Base-by-base conservation (phyloP, 2,113 vertebrate species). In the Hiodon alosoides region DNA sequence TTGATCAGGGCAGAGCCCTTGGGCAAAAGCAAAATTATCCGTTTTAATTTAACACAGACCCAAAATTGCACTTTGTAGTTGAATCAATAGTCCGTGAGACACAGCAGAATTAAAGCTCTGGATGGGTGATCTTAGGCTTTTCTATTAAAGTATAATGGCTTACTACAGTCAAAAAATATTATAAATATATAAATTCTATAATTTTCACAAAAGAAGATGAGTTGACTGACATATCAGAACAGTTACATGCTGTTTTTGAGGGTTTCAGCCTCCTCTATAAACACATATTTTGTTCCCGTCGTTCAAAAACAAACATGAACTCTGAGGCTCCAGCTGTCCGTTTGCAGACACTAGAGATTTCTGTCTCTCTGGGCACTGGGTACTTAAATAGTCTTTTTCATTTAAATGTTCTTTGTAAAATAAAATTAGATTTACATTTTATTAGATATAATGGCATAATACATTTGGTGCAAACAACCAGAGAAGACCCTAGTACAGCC, bases 1-100 rank as follows among this genome's bases (percentile, higher is more conserved):
- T 88, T 88, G 86, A 89, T 87, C 86, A 84, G 79, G 81, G 78
- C 79, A 53, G 67, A 80, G 79, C 79, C 85, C 82, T 3, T 54
- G 69, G 81, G 86, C 82, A 78, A 80, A 66, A 81, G 72, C 84
- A 79, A 73, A n/a, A 4, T 75, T 53, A 73, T 76, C 73, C 69
- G 78, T 78, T 79, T 60, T 72, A 16, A 74, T 77, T 77, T n/a
- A 71, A 73, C 70, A 60, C 48, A 53, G 74, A 74, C 53, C 73
- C 11, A n/a, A 65, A 46, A 4, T 64, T 62, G 72, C 67, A 68
- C 75, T 55, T 48, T 67, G 57, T 58, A 46, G 55, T 60, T 62
- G 55, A 53, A 17, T 11, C 13, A 46, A 47, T 54, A 64, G 58
- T 11, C 48, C 16, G 51, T 51, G 50, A 13, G 11, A 31, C 31